Conservation (phyloP, 2,888 invertebrate species). For the Ormyrus thymus region DNA sequence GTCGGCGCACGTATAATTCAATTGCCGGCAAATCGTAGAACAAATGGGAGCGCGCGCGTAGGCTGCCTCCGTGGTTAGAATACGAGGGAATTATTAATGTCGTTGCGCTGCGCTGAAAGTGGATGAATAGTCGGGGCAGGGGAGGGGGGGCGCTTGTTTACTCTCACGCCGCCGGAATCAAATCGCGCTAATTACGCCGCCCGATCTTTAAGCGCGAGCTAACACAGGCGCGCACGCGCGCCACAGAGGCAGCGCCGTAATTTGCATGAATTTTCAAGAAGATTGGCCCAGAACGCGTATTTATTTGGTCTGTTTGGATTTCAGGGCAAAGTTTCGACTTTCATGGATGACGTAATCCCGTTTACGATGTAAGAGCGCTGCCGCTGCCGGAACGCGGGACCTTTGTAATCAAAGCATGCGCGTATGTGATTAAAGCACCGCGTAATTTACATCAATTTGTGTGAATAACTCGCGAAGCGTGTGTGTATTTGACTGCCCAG, state of each 20-base stretch:
- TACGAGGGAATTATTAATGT: conserved; percentile 63
- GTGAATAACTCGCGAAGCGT: not conserved
- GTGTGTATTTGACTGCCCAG: conserved; percentile 11
- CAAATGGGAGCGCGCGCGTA: conserved; percentile 56
- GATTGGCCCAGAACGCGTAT: not conserved
- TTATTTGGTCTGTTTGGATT: conserved; percentile 6
- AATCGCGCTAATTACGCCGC: conserved; percentile 57
- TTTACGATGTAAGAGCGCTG: not conserved
- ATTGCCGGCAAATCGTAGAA: conserved; percentile 61
- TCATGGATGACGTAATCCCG: not conserved
- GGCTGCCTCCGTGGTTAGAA: conserved; percentile 32
- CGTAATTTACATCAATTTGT: conserved; percentile 18
- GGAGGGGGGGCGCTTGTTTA: conserved; percentile 54
- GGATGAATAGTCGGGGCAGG: conserved; percentile 59
- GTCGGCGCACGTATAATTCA: conserved; percentile 58
- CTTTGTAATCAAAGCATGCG: too few relatives aligned
- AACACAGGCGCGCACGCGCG: too few relatives aligned
- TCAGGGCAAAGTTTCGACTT: not conserved
- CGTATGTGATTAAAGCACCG: not conserved
- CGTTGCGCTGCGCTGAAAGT: conserved; percentile 54
- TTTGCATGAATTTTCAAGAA: conserved; percentile 17
- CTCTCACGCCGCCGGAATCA: conserved; percentile 54
- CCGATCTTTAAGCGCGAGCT: conserved; percentile 24
- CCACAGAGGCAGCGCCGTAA: not conserved
- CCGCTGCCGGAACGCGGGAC: too few relatives aligned